Evolutionary conservation across 2,113 vertebrate species (phyloP).

Genomic region (Thermophis baileyi): DNA sequence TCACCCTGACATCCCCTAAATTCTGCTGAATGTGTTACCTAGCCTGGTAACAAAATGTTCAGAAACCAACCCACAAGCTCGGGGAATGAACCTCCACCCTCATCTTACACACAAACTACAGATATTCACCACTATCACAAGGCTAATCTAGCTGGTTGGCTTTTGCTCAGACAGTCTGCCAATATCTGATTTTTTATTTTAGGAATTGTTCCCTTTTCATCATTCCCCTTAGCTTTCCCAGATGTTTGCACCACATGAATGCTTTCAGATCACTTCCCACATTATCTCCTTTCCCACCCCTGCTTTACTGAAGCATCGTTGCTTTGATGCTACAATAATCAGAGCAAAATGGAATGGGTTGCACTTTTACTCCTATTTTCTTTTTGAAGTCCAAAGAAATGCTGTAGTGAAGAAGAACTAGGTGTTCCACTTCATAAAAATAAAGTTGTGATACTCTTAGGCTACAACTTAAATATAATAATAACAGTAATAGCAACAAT

Average conservation of each 20-base stretch:
- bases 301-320: not conserved
- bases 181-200: not conserved
- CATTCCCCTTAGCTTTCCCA: not conserved
- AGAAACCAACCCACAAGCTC: not conserved
- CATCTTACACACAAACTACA: not conserved
- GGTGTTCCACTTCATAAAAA: not conserved
- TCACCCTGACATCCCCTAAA: not conserved
- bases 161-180: not conserved
- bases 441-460: not conserved
- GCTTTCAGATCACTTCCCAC: not conserved
- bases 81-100: not conserved
- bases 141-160: not conserved
- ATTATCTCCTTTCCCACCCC: not conserved
- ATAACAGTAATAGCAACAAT: not conserved
- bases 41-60: not conserved
- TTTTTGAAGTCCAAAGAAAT: not conserved
- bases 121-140: not conserved
- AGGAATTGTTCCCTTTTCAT: not conserved
- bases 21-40: not conserved
- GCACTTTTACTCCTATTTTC: not conserved
- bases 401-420: not conserved
- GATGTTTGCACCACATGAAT: not conserved
- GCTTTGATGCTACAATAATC: not conserved
- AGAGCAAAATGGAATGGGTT: not conserved
- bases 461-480: not conserved